phyloP scores from a whole-genome alignment of 53 echinoderm and acorn worm species.

The Echinarachnius parma region DNA sequence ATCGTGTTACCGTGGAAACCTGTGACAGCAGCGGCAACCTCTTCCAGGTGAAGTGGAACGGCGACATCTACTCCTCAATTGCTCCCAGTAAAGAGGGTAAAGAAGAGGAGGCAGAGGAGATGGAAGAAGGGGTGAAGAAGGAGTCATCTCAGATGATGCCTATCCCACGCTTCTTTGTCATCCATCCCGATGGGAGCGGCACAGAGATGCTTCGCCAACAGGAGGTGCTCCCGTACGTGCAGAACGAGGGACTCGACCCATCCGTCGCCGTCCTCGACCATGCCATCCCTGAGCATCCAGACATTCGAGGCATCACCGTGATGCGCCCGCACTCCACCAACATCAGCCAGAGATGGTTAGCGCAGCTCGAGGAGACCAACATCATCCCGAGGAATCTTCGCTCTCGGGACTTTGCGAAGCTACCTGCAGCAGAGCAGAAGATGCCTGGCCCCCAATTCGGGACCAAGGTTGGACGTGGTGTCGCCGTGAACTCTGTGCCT shows the following conservation, averaged over 20 bases:
- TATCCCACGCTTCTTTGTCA: conserved; percentile 82
- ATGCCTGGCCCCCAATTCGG: conserved; percentile 77
- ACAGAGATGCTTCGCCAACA: conserved; percentile 68
- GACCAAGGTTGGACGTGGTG: conserved; percentile 81
- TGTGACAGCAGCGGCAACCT: conserved; percentile 61
- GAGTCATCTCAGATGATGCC: conserved; percentile 29
- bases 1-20: conserved; percentile 57
- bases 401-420: conserved; percentile 71
- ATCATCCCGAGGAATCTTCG: conserved; percentile 82
- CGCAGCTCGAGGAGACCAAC: conserved; percentile 69
- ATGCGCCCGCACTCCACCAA: conserved; percentile 74
- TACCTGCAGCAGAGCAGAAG: conserved; percentile 71
- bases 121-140: conserved; percentile 14
- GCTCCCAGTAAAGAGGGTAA: conserved; percentile 18
- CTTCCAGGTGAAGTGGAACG: conserved; percentile 72
- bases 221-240: conserved; percentile 62
- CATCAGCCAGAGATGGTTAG: conserved; percentile 65
- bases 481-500: conserved; percentile 70
- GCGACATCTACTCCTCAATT: conserved; percentile 52
- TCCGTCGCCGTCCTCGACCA: conserved; percentile 77
- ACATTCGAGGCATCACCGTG: conserved; percentile 81
- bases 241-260: conserved; percentile 69
- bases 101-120: conserved; percentile 21
- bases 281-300: conserved; percentile 84
- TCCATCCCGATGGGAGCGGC: conserved; percentile 82